Evolutionary conservation across 2,888 invertebrate species (phyloP).

Genomic region (Epinotia demarniana): DNA sequence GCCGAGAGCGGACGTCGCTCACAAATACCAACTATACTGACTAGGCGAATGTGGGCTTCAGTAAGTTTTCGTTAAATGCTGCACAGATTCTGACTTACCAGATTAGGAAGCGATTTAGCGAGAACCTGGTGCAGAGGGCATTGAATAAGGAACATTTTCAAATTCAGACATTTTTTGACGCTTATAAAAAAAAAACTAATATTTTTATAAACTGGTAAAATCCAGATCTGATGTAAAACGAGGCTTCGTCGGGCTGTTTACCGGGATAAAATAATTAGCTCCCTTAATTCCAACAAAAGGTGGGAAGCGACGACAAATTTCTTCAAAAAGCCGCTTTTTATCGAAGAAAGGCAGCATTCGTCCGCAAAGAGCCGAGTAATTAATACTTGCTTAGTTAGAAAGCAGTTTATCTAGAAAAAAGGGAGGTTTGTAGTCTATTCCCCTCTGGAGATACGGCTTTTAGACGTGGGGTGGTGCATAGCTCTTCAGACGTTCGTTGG

Average conservation of each 20-base stretch:
- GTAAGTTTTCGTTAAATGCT: too few species aligned
- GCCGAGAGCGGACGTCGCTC: too few species aligned
- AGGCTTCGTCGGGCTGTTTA: neutral
- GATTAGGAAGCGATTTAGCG: too few species aligned
- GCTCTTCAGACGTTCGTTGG: neutral
- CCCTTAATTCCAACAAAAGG: neutral
- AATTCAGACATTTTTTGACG: neutral
- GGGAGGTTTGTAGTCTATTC: neutral
- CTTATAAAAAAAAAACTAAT: slow-evolving; percentile 1
- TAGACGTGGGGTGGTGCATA: neutral
- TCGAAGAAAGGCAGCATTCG: neutral
- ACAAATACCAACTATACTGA: too few species aligned
- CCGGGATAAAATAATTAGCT: slow-evolving; percentile 35
- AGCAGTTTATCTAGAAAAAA: neutral
- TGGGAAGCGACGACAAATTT: neutral
- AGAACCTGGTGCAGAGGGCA: too few species aligned
- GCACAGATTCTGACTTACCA: too few species aligned
- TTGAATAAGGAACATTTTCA: neutral
- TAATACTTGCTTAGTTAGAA: slow-evolving; percentile 28
- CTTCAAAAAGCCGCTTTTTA: neutral
- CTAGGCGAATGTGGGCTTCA: too few species aligned
- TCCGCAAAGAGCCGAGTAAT: slow-evolving; percentile 18
- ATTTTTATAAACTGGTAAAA: neutral
- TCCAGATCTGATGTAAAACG: neutral
- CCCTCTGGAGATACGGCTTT: neutral